A percentile compares a stretch with the other conserved stretches of the same genome.
Evolutionary conservation across 2,113 vertebrate genomes (phyloP).

Genomic region (Lophochroa leadbeateri): DNA sequence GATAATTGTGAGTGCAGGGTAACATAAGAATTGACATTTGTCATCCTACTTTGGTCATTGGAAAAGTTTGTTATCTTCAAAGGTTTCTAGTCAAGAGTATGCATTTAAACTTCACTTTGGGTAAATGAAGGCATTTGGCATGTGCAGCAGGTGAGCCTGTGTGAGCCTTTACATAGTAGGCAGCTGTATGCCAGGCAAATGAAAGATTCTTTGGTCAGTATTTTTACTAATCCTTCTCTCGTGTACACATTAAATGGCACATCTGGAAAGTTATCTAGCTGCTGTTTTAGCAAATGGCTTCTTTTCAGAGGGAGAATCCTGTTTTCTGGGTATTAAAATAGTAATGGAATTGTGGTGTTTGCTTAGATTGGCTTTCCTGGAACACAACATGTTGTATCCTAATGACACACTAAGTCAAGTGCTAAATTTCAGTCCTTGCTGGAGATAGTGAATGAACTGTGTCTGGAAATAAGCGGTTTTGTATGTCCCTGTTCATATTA

Average conservation of each 20-base stretch:
- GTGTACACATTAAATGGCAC: not conserved
- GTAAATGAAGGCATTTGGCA: not conserved
- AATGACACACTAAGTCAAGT: not conserved
- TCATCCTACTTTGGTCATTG: not conserved
- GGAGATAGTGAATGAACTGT: not conserved
- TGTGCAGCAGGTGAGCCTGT: not conserved
- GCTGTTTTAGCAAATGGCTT: not conserved
- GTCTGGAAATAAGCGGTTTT: not conserved
- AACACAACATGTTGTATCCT: not conserved
- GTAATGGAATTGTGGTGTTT: not conserved
- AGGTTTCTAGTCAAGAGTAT: not conserved
- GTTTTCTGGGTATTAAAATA: not conserved
- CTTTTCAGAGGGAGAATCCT: not conserved
- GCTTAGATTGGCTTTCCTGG: not conserved
- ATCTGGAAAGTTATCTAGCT: not conserved
- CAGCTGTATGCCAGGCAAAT: not conserved
- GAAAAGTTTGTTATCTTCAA: constrained; percentile 14
- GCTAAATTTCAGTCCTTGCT: constrained; percentile 3
- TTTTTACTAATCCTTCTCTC: not conserved
- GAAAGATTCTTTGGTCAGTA: not conserved
- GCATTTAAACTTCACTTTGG: not conserved
- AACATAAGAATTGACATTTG: not conserved
- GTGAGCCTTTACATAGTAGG: not conserved
- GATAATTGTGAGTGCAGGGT: not conserved
- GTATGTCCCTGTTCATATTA: not conserved